Percentiles rank a stretch among this genome's conserved stretches.
Evolutionary conservation across 2,797 vertebrate species (phyloP).

Genomic region (Amblyraja radiata): DNA sequence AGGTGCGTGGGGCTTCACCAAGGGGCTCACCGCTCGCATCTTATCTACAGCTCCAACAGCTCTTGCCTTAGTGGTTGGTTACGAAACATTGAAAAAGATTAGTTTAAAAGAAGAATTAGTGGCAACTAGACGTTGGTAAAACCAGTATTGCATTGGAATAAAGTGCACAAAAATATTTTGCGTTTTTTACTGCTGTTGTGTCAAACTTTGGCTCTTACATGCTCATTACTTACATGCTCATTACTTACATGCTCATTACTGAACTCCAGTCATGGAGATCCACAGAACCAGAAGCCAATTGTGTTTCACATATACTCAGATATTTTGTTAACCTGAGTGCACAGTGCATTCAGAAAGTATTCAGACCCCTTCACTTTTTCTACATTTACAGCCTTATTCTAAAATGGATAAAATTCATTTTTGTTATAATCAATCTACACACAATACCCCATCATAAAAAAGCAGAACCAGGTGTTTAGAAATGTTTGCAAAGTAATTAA

Average conservation of each 20-base stretch:
- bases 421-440: too few relatives aligned
- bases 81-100: conserved; percentile 35
- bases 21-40: conserved; percentile 34
- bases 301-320: background rate
- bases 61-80: background rate
- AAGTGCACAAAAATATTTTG: background rate
- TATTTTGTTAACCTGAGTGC: background rate
- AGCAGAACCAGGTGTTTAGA: too few relatives aligned
- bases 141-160: background rate
- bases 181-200: background rate
- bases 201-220: background rate
- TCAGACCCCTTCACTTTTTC: too few relatives aligned
- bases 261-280: background rate
- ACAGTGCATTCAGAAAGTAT: too few relatives aligned
- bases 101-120: conserved; percentile 21
- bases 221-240: too few relatives aligned
- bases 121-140: conserved; percentile 16
- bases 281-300: background rate
- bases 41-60: conserved; percentile 8
- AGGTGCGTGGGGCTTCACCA: conserved; percentile 26
- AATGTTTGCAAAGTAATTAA: too few relatives aligned
- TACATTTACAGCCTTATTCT: too few relatives aligned
- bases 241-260: too few relatives aligned
- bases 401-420: too few relatives aligned
- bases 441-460: too few relatives aligned